Conservation (phyloP, 2,113 vertebrate genomes). For the Progne subis region DNA sequence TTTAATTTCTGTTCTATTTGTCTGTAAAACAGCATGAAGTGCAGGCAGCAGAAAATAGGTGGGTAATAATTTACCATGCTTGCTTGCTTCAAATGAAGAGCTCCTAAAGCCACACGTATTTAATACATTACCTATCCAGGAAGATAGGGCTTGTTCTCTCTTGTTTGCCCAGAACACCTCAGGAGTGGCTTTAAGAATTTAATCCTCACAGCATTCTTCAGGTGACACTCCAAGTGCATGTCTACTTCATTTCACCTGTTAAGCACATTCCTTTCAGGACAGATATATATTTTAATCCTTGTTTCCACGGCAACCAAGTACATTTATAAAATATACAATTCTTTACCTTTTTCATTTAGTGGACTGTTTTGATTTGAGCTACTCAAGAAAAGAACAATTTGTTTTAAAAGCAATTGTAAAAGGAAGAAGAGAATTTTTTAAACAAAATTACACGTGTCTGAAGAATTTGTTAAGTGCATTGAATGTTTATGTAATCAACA, state of each 20-base stretch:
- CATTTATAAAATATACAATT: not conserved
- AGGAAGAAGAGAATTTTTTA: not conserved
- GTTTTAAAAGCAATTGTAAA: not conserved
- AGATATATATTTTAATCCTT: not conserved
- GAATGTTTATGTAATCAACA: not conserved
- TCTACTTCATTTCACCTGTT: not conserved
- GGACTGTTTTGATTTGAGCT: not conserved
- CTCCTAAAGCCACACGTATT: not conserved
- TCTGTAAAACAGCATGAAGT: not conserved
- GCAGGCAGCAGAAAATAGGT: slow-evolving; percentile 38
- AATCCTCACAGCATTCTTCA: not conserved
- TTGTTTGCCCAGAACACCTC: not conserved
- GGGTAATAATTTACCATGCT: slow-evolving; percentile 51
- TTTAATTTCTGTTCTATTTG: not conserved
- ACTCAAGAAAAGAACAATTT: not conserved
- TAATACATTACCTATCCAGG: not conserved
- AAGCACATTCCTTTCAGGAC: not conserved
- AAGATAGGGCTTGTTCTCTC: not conserved
- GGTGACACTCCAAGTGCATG: not conserved
- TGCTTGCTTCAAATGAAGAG: not conserved
- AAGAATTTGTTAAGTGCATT: not conserved
- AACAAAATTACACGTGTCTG: not conserved
- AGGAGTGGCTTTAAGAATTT: not conserved
- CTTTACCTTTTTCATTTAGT: not conserved
- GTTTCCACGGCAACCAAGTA: not conserved